Conservation (phyloP, 2,113 vertebrate genomes). For the Turnix velox region DNA sequence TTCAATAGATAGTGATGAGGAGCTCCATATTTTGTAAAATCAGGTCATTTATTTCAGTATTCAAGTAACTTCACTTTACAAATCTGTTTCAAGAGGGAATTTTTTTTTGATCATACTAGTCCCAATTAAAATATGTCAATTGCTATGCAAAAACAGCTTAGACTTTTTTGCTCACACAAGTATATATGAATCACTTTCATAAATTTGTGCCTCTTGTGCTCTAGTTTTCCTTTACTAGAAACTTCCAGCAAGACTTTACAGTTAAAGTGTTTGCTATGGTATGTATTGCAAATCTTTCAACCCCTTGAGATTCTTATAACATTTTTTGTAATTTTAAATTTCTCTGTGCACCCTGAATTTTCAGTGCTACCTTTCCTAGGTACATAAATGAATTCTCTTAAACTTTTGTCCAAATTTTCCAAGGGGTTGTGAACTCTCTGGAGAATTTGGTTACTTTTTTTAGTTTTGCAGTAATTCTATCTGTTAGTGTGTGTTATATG, state of each 20-base stretch:
- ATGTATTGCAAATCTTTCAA: not conserved
- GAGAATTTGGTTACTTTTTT: not conserved
- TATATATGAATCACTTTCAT: not conserved
- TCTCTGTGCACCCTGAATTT: not conserved
- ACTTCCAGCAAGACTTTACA: not conserved
- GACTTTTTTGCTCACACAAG: not conserved
- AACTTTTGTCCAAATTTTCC: not conserved
- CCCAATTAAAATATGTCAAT: constrained; percentile 57
- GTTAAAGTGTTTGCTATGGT: not conserved
- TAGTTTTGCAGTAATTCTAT: not conserved
- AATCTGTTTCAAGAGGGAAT: constrained; percentile 49
- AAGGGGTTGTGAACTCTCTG: not conserved
- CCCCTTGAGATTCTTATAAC: not conserved
- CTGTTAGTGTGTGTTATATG: not conserved
- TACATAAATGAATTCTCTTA: not conserved
- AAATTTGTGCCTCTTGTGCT: not conserved
- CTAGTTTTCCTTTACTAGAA: constrained; percentile 25
- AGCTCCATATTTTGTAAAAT: constrained; percentile 50
- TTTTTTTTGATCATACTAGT: constrained; percentile 30
- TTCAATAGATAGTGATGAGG: constrained; percentile 46
- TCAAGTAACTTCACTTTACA: constrained; percentile 39
- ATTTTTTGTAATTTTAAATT: not conserved
- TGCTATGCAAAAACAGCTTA: constrained; percentile 25
- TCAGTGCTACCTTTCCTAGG: not conserved
- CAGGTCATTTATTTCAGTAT: constrained; percentile 57